These are phyloP conservation scores for Macrocentrus cingulum DNA, from an alignment of 1,140 invertebrate genomes.

Conservation along the genomic window DNA sequence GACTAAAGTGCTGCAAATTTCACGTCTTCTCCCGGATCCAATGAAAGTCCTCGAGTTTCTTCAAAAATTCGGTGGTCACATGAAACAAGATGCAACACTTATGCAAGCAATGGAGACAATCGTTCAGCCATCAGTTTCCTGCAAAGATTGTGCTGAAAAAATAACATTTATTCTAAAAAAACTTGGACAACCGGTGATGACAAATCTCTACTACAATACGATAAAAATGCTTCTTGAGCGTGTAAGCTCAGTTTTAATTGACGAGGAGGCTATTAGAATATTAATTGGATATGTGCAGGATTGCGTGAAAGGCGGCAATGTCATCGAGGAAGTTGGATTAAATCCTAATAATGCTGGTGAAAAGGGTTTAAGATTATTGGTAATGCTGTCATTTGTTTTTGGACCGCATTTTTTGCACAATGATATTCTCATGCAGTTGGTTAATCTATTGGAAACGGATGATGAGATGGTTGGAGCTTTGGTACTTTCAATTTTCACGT, in stretches of 20 bases:
- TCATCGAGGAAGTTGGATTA: constrained; percentile 75
- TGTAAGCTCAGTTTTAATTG: constrained; percentile 94
- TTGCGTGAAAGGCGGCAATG: constrained; percentile 68
- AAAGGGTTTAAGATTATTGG: constrained; percentile 78
- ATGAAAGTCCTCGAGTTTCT: constrained; percentile 91
- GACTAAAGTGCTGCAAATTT: constrained; percentile 63
- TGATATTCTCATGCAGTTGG: constrained; percentile 78
- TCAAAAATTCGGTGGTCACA: constrained; percentile 81
- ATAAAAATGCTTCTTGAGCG: constrained; percentile 93
- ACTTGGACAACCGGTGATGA: constrained; percentile 89
- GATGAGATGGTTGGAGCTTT: constrained; percentile 82
- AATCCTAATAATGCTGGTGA: constrained; percentile 79
- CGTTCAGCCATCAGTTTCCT: constrained; percentile 82
- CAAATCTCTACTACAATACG: constrained; percentile 93
- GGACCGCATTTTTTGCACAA: constrained; percentile 88
- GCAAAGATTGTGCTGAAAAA: constrained; percentile 85
- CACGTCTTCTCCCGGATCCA: constrained; percentile 85
- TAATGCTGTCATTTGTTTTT: constrained; percentile 87
- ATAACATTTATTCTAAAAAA: constrained; percentile 84
- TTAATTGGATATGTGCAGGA: constrained; percentile 60
- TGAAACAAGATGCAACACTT: constrained; percentile 78
- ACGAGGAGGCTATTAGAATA: constrained; percentile 77
- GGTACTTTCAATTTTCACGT: constrained; percentile 82
- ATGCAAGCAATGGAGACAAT: constrained; percentile 83
- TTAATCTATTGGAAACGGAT: constrained; percentile 76